These are phyloP conservation scores for Notocelia uddmanniana DNA, from an alignment of 2,888 invertebrate genomes.

Conservation along the genomic window DNA sequence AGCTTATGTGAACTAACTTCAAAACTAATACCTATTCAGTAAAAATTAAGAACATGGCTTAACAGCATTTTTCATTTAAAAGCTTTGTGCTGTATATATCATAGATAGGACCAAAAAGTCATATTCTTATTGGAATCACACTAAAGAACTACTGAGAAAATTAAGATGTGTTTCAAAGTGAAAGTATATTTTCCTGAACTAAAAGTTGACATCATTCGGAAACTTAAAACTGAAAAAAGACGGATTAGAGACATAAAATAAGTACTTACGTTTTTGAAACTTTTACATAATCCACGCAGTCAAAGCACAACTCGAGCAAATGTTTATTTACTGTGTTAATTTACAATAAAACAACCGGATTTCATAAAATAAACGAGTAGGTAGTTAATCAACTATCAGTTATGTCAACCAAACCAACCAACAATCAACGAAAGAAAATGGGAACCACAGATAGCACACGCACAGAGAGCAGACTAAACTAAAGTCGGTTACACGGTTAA, in stretches of 20 bases:
- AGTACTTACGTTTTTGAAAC: constrained; percentile 35
- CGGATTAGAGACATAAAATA: constrained; percentile 3
- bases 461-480: neutral
- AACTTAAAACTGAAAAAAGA: constrained; percentile 52
- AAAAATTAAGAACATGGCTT: constrained; percentile 1
- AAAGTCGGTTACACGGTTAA: too few relatives aligned
- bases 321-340: constrained; percentile 12
- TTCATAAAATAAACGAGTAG: constrained; percentile 39
- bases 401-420: constrained; percentile 42
- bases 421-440: constrained; percentile 26
- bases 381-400: constrained; percentile 40
- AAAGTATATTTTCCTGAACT: constrained; percentile 47
- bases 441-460: neutral
- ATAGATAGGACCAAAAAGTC: neutral
- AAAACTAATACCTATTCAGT: neutral
- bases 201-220: constrained; percentile 70
- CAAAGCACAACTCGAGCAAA: constrained; percentile 8
- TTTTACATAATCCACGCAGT: constrained; percentile 36
- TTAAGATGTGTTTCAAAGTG: constrained; percentile 48
- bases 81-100: neutral
- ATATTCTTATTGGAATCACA: neutral
- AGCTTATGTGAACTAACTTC: neutral
- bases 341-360: constrained; percentile 39
- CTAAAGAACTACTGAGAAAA: constrained; percentile 12
- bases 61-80: neutral